Evolutionary conservation across 2,888 invertebrate species (phyloP).

Genomic region (Thelaira solivaga): DNA sequence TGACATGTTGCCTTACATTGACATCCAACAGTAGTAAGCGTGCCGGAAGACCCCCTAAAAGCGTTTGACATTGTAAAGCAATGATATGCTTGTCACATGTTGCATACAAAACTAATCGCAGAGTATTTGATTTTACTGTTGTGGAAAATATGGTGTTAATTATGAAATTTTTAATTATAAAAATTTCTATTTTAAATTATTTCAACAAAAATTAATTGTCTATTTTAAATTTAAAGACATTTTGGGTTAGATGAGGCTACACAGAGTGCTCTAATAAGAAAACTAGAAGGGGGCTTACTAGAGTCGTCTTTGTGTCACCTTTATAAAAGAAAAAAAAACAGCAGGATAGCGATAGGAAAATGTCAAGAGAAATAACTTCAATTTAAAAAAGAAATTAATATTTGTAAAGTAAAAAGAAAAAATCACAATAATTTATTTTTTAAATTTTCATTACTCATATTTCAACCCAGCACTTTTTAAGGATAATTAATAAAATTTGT

Average conservation of each 20-base stretch:
- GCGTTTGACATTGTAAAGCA: background rate
- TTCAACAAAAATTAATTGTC: conserved; percentile 50
- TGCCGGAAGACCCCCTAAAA: conserved; percentile 17
- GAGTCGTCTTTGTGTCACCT: too few relatives aligned
- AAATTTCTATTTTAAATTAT: conserved; percentile 9
- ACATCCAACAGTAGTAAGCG: too few relatives aligned
- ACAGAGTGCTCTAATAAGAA: too few relatives aligned
- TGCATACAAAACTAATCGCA: background rate
- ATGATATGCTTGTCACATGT: conserved; percentile 47
- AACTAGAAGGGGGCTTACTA: too few relatives aligned
- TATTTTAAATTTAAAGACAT: too few relatives aligned
- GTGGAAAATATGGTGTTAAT: conserved; percentile 54
- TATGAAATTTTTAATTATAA: conserved; percentile 56
- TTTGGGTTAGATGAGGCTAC: too few relatives aligned
- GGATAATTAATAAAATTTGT: conserved; percentile 66
- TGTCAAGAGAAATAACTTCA: too few relatives aligned
- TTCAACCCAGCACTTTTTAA: conserved; percentile 20
- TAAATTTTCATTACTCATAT: background rate
- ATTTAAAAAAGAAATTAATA: too few relatives aligned
- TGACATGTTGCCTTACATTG: conserved; percentile 20
- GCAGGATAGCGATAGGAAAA: too few relatives aligned
- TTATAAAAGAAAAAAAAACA: too few relatives aligned
- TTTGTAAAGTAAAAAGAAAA: too few relatives aligned
- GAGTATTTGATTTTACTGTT: too few relatives aligned
- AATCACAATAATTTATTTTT: background rate